Evolutionary conservation across 1,140 invertebrate genomes (phyloP).

Genomic region (Oryzaephilus surinamensis): DNA sequence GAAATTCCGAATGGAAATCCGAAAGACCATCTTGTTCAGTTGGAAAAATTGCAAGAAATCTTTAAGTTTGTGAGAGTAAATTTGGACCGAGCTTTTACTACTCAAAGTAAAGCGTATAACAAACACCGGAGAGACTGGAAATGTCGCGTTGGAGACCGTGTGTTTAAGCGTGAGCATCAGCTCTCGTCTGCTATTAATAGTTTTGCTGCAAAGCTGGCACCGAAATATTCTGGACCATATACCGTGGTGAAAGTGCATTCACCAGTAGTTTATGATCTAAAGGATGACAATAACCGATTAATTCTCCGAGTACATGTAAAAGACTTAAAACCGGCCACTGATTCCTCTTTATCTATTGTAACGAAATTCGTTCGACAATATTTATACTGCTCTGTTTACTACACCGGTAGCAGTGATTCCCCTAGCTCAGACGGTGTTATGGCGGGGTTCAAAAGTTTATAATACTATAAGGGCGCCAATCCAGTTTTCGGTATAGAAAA

Average conservation of each 20-base stretch:
- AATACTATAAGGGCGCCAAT: too few species aligned
- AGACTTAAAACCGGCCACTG: conserved; percentile 6
- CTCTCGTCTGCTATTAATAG: conserved; percentile 9
- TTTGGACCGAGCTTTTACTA: conserved; percentile 5
- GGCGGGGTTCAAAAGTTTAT: too few species aligned
- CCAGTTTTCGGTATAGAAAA: too few species aligned
- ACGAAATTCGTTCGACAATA: too few species aligned
- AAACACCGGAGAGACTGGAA: conserved; percentile 8
- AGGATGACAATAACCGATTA: neutral
- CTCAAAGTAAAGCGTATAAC: conserved; percentile 13
- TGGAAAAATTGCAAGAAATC: neutral
- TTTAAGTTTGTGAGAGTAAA: conserved; percentile 9
- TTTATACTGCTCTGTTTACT: too few species aligned
- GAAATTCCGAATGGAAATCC: neutral
- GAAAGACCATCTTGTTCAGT: neutral
- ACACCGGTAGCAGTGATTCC: too few species aligned
- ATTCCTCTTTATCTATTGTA: too few species aligned
- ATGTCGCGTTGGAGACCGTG: conserved; percentile 8
- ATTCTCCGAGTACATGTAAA: conserved; percentile 2
- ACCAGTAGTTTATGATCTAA: conserved; percentile 7
- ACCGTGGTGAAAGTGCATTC: conserved; percentile 4
- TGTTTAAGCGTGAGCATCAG: conserved; percentile 11
- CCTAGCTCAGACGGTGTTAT: too few species aligned
- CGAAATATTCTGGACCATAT: conserved; percentile 16
- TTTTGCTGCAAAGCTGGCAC: conserved; percentile 12